These are phyloP conservation scores for Xiphophorus maculatus DNA, from an alignment of 2,113 vertebrate genomes.

Conservation along the genomic window DNA sequence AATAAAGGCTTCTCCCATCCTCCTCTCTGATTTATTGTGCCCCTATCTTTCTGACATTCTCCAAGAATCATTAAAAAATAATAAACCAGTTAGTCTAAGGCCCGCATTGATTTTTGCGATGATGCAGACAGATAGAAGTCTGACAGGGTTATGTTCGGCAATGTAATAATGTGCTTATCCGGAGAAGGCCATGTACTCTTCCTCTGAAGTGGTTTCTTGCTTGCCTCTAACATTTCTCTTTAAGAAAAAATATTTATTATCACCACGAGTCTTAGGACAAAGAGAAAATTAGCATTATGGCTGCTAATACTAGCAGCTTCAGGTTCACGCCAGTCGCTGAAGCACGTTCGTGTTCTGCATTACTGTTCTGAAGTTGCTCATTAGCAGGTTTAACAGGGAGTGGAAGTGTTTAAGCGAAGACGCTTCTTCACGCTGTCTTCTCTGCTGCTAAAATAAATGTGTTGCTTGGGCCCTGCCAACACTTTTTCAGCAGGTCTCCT, in stretches of 20 bases:
- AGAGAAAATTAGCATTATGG: neutral
- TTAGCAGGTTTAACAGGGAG: slow-evolving; percentile 42
- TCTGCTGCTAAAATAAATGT: slow-evolving; percentile 52
- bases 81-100: slow-evolving; percentile 47
- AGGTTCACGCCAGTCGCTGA: neutral
- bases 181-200: slow-evolving; percentile 17
- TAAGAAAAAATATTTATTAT: neutral
- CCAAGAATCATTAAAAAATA: slow-evolving; percentile 49
- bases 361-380: slow-evolving; percentile 7
- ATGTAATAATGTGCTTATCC: slow-evolving; percentile 48
- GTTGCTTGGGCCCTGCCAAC: slow-evolving; percentile 45
- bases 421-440: slow-evolving; percentile 38
- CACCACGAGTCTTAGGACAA: neutral
- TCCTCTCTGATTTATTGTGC: slow-evolving; percentile 10
- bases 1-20: slow-evolving; percentile 33
- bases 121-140: slow-evolving; percentile 47
- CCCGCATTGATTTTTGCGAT: slow-evolving; percentile 58
- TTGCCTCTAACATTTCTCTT: slow-evolving; percentile 4
- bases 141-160: slow-evolving; percentile 49
- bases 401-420: slow-evolving; percentile 44
- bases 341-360: slow-evolving; percentile 3
- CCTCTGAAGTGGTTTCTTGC: slow-evolving; percentile 17
- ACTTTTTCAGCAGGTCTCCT: slow-evolving; percentile 18
- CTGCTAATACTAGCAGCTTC: neutral
- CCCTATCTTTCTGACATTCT: slow-evolving; percentile 35